phyloP scores from a whole-genome alignment of 2,797 vertebrate species.

The Amphiprion clarkii region DNA sequence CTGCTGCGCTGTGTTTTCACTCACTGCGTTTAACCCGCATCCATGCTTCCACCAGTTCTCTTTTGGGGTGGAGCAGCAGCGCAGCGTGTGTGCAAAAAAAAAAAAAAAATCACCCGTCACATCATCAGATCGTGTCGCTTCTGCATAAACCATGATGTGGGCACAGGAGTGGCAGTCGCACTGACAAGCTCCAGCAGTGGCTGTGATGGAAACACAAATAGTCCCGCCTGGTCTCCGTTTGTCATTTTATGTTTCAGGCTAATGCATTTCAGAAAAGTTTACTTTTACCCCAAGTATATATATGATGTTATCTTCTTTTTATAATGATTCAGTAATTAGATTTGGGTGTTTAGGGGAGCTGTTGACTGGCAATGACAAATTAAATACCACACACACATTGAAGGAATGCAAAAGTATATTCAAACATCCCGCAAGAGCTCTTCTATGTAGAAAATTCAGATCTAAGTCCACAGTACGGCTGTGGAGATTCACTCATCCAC shows the following conservation, averaged over 20 bases:
- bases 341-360: not conserved
- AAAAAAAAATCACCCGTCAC: constrained; percentile 16
- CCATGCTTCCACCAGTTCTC: not conserved
- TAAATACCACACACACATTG: constrained; percentile 1
- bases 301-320: not conserved
- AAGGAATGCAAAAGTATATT: not conserved
- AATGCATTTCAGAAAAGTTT: constrained; percentile 12
- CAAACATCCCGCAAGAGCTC: not conserved
- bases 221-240: constrained; percentile 1
- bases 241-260: not conserved
- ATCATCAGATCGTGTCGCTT: constrained; percentile 23
- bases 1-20: not conserved
- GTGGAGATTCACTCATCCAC: too few relatives aligned
- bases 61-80: constrained; percentile 23
- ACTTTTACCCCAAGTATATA: not conserved
- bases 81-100: constrained; percentile 14
- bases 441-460: constrained; percentile 7
- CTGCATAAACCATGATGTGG: constrained; percentile 1
- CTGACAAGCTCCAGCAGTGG: constrained; percentile 2
- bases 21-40: constrained; percentile 15
- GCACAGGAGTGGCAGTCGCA: not conserved
- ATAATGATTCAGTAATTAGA: not conserved
- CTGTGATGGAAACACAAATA: constrained; percentile 2
- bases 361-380: not conserved
- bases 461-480: not conserved